These are phyloP conservation scores for Eupleurogrammus muticus DNA, from an alignment of 2,797 vertebrate species.

Conservation along the genomic window DNA sequence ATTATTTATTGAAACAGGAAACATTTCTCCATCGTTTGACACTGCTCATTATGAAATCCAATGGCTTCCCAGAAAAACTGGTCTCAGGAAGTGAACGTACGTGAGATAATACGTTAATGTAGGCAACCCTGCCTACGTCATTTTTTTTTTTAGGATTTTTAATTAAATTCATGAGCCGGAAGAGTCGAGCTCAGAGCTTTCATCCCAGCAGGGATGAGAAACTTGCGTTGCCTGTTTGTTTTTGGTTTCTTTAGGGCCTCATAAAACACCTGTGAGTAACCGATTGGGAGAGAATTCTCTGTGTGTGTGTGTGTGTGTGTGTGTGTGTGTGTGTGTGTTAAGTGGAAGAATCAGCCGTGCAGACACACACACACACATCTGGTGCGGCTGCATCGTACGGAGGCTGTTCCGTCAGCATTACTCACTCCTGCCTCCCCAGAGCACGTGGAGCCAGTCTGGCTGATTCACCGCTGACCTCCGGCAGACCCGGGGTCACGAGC, in stretches of 20 bases:
- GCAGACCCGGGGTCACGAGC: too few relatives aligned
- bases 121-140: slow-evolving; percentile 10
- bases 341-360: slow-evolving; percentile 56
- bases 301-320: slow-evolving; percentile 27
- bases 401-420: slow-evolving; percentile 70
- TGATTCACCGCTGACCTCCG: too few relatives aligned
- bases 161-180: slow-evolving; percentile 43
- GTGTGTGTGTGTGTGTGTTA: slow-evolving; percentile 23
- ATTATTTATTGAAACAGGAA: not conserved
- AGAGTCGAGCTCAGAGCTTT: slow-evolving; percentile 63
- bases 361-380: slow-evolving; percentile 60
- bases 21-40: not conserved
- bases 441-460: slow-evolving; percentile 24
- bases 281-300: slow-evolving; percentile 20
- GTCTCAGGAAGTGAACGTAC: slow-evolving; percentile 16
- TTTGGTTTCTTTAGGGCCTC: slow-evolving; percentile 55
- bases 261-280: slow-evolving; percentile 64
- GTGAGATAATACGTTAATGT: slow-evolving; percentile 1
- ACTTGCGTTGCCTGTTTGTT: slow-evolving; percentile 39
- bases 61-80: not conserved
- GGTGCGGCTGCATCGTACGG: slow-evolving; percentile 57
- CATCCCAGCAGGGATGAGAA: slow-evolving; percentile 55
- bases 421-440: slow-evolving; percentile 41
- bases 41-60: not conserved
- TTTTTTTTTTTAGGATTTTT: slow-evolving; percentile 39